Evolutionary conservation across 2,888 invertebrate genomes (phyloP), one percentile per base, ranked within the genome.

Genomic region (Horisme vitalbata): DNA sequence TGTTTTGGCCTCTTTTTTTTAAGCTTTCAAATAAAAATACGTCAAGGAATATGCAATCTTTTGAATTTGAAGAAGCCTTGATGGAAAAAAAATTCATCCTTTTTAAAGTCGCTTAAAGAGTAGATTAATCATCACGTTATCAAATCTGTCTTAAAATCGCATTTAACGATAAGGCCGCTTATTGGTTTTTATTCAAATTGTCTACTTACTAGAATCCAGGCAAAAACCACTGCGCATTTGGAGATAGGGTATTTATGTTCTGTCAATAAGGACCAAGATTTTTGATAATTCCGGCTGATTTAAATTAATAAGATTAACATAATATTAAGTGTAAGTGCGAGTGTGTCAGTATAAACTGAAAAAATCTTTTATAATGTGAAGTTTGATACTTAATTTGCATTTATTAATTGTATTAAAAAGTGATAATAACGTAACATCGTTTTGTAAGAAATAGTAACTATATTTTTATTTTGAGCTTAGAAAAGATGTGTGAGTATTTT

Each of bases 361-460:
- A 65, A 58, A 64, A 57, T 52, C 53, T 64, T 75, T 75, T 62
- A 46, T 47, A 48, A 39, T 37, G 50, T 60, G 69, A 76, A 75
- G 71, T 79, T 79, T 78, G 71, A 9, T 33, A 51, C 41, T 58
- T 66, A 65, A 62, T 67, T 70, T 75, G 83, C 83, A 84, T 85
- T 85, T 83, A 83, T 79, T 83, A 77, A 72, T 74, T 57, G 55
- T 61, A 61, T 50, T 59, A 57, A 57, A 46, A 49, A 60, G 83
- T 85, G 82, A 83, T 82, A 79, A 72, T 71, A 68, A 68, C 60
- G 58, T 55, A 52, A 52, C 15, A 56, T 26, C n/a, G n/a, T n/a
- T n/a, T n/a, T n/a, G n/a, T n/a, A n/a, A n/a, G n/a, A n/a, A 1
- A 26, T 11, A 59, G 58, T 59, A 48, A 55, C 58, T 47, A 57